These are phyloP conservation scores for Heliconius nattereri DNA, from an alignment of 1,140 invertebrate species.

Conservation along the genomic window DNA sequence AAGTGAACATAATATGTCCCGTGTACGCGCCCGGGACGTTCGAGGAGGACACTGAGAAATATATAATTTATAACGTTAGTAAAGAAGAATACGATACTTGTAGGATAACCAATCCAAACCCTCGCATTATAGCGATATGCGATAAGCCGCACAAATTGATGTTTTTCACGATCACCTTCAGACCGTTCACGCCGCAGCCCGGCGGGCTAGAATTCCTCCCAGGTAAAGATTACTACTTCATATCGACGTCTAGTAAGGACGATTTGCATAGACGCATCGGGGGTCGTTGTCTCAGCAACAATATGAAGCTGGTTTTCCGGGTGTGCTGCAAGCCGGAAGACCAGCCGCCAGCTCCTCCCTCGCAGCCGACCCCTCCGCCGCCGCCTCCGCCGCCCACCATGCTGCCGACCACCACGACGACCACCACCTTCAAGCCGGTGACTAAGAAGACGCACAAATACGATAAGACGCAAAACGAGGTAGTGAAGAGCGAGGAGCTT, in stretches of 20 bases:
- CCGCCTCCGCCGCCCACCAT: slow-evolving; percentile 81
- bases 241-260: slow-evolving; percentile 95
- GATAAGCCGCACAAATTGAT: slow-evolving; percentile 96
- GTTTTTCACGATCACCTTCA: slow-evolving; percentile 98
- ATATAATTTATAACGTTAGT: slow-evolving; percentile 98
- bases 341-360: slow-evolving; percentile 76
- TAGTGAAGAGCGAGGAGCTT: slow-evolving; percentile 95
- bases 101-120: slow-evolving; percentile 95
- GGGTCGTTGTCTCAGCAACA: slow-evolving; percentile 93
- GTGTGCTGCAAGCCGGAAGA: slow-evolving; percentile 91
- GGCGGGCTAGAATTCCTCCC: slow-evolving; percentile 96
- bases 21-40: slow-evolving; percentile 93
- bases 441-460: slow-evolving; percentile 87
- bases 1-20: slow-evolving; percentile 97
- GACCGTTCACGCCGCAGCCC: slow-evolving; percentile 97
- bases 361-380: slow-evolving; percentile 78
- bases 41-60: slow-evolving; percentile 95
- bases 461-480: slow-evolving; percentile 94
- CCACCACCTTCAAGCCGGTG: slow-evolving; percentile 73
- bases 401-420: slow-evolving; percentile 68
- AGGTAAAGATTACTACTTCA: slow-evolving; percentile 97
- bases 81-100: slow-evolving; percentile 98
- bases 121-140: slow-evolving; percentile 96
- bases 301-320: slow-evolving; percentile 98
- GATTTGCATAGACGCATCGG: slow-evolving; percentile 94